Evolutionary conservation across 1,140 invertebrate species (phyloP), one percentile per base, ranked within the genome.

Genomic region (Scaptomyza pallida): DNA sequence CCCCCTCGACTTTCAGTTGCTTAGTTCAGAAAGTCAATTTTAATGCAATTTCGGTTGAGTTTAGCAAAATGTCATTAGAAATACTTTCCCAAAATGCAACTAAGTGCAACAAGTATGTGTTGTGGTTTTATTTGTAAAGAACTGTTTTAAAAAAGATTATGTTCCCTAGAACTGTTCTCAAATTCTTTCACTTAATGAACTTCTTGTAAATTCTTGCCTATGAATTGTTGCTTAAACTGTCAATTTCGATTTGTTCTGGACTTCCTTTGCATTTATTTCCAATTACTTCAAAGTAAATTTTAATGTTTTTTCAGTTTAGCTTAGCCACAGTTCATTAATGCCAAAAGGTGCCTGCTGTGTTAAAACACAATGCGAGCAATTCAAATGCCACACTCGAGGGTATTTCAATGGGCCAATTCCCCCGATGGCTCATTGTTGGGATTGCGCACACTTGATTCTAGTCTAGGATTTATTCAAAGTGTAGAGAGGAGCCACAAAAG

Each of bases 11-110:
- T 59, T 61, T 44, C 12, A n/a, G 2, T 23, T 30, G 41, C 33
- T 65, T 79, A 70, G 69, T 57, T 60, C 52, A 47, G 76, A 71
- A 79, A 75, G 76, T 75, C 65, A 71, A 79, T 79, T 79, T 79
- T 65, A 79, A 79, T 79, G 71, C 59, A 54, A 41, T 74, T 75
- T 78, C 62, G 52, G 56, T 74, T 63, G n/a, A 63, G 45, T 63
- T 74, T 64, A 71, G 57, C 48, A n/a, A n/a, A n/a, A n/a, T n/a
- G n/a, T n/a, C n/a, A n/a, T n/a, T n/a, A n/a, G n/a, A n/a, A n/a
- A n/a, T n/a, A n/a, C n/a, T n/a, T n/a, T n/a, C n/a, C n/a, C n/a
- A n/a, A n/a, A n/a, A n/a, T n/a, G n/a, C n/a, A n/a, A n/a, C n/a
- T n/a, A n/a, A n/a, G n/a, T n/a, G n/a, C n/a, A n/a, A n/a, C n/a